Conservation (phyloP, 2,888 invertebrate species). For the Mythimna vitellina region DNA sequence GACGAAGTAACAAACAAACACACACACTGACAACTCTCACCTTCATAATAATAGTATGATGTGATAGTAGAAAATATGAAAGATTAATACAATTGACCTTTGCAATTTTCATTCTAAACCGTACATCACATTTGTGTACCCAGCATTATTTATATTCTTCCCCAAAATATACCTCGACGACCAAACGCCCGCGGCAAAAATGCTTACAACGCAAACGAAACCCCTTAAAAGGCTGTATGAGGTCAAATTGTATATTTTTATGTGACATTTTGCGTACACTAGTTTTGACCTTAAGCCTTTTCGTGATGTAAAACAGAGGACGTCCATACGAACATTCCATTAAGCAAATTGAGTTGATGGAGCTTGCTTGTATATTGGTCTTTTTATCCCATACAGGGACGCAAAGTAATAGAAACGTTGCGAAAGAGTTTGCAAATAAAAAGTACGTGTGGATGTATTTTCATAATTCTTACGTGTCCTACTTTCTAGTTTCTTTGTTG, state of each 20-base stretch:
- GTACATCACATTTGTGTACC: constrained; percentile 7
- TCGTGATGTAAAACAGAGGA: constrained; percentile 47
- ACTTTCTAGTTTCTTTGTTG: constrained; percentile 38
- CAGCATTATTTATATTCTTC: constrained; percentile 47
- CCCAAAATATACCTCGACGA: constrained; percentile 31
- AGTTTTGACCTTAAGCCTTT: constrained; percentile 52
- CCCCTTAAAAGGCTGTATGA: constrained; percentile 43
- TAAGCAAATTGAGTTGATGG: constrained; percentile 60
- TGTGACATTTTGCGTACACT: constrained; percentile 44
- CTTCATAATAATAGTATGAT: no score
- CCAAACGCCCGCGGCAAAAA: constrained; percentile 49
- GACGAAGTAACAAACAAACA: no score
- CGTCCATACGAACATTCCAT: constrained; percentile 52
- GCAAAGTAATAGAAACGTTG: constrained; percentile 40
- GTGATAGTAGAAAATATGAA: neutral
- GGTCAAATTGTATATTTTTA: constrained; percentile 57
- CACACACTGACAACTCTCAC: no score
- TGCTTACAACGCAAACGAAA: constrained; percentile 49
- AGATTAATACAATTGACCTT: constrained; percentile 29
- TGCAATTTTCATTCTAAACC: constrained; percentile 1
- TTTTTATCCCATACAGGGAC: constrained; percentile 22
- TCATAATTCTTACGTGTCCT: constrained; percentile 51
- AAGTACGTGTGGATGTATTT: constrained; percentile 31
- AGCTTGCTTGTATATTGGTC: constrained; percentile 26
- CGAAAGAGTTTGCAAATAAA: constrained; percentile 49